Evolutionary conservation across 2,888 invertebrate genomes (phyloP).

Genomic region (Diloba caeruleocephala): DNA sequence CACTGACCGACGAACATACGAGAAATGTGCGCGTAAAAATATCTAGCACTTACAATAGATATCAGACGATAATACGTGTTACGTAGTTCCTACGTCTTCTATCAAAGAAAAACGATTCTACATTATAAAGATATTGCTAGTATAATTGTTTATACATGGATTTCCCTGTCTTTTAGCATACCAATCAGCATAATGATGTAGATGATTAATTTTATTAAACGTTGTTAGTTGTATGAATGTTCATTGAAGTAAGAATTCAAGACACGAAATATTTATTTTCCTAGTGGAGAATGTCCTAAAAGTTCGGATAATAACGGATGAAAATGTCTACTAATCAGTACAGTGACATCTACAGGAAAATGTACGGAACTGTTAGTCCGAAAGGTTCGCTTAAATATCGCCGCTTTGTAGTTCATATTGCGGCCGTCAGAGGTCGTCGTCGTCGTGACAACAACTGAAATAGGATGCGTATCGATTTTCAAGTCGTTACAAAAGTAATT

Average conservation of each 20-base stretch:
- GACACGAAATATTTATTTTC: neutral
- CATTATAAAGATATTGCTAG: conserved; percentile 18
- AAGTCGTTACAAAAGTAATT: too few relatives aligned
- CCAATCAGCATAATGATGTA: neutral
- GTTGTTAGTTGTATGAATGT: conserved; percentile 2
- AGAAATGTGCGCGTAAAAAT: conserved; percentile 36
- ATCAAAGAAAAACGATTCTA: conserved; percentile 23
- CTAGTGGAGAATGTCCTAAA: too few relatives aligned
- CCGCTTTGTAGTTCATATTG: conserved; percentile 22
- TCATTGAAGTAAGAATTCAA: neutral
- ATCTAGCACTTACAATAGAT: conserved; percentile 18
- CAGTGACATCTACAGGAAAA: conserved; percentile 59
- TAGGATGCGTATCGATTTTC: too few relatives aligned
- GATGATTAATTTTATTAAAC: conserved; percentile 16
- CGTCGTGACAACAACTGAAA: too few relatives aligned
- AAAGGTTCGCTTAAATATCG: conserved; percentile 22
- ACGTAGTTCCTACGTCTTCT: conserved; percentile 43
- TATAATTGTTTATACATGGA: conserved; percentile 20
- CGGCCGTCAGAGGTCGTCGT: conserved; percentile 44
- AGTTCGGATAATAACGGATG: too few relatives aligned
- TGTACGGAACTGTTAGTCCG: conserved; percentile 32
- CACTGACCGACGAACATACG: conserved; percentile 27
- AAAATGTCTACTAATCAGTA: neutral
- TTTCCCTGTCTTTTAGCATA: conserved; percentile 9
- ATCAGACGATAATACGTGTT: conserved; percentile 45